A percentile compares a stretch with the other conserved stretches of the same genome.
Conservation (phyloP, 1,140 invertebrate genomes). For the Zelostemma sp. region DNA sequence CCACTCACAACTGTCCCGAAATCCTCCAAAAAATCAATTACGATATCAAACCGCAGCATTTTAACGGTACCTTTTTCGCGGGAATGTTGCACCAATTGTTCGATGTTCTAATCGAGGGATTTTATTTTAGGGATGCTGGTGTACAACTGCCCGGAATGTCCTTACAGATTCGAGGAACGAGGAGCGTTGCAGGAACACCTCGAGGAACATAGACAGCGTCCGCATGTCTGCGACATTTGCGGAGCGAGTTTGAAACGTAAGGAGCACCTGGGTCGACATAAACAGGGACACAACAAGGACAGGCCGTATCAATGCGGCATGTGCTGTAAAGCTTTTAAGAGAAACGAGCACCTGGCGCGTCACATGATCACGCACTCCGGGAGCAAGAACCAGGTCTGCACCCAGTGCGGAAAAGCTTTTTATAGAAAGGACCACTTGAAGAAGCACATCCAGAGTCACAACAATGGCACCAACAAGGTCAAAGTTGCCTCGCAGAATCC, state of each 20-base stretch:
- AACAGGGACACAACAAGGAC: conserved; percentile 71
- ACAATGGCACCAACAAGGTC: conserved; percentile 51
- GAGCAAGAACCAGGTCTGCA: conserved; percentile 72
- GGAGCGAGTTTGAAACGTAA: conserved; percentile 70
- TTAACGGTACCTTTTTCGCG: conserved; percentile 64
- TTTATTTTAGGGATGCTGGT: conserved; percentile 55
- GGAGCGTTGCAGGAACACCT: conserved; percentile 65
- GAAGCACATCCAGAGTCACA: conserved; percentile 73
- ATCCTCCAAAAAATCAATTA: conserved; percentile 58
- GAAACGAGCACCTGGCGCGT: conserved; percentile 72
- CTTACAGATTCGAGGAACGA: conserved; percentile 64
- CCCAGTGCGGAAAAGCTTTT: conserved; percentile 74
- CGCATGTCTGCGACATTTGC: conserved; percentile 72
- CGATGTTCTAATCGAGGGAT: too few relatives aligned
- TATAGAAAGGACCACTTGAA: conserved; percentile 74
- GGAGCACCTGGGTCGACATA: conserved; percentile 70
- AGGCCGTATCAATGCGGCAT: conserved; percentile 71
- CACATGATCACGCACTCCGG: conserved; percentile 72
- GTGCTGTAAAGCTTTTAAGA: conserved; percentile 72
- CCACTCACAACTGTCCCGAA: conserved; percentile 56
- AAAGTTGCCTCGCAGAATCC: conserved; percentile 44
- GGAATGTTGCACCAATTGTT: too few relatives aligned
- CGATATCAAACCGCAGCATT: conserved; percentile 60
- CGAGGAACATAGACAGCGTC: conserved; percentile 64
- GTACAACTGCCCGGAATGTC: conserved; percentile 68